Percentiles rank a stretch among this genome's conserved stretches.
phyloP scores from a whole-genome alignment of 2,888 invertebrate species.

The Ochropleura leucogaster region DNA sequence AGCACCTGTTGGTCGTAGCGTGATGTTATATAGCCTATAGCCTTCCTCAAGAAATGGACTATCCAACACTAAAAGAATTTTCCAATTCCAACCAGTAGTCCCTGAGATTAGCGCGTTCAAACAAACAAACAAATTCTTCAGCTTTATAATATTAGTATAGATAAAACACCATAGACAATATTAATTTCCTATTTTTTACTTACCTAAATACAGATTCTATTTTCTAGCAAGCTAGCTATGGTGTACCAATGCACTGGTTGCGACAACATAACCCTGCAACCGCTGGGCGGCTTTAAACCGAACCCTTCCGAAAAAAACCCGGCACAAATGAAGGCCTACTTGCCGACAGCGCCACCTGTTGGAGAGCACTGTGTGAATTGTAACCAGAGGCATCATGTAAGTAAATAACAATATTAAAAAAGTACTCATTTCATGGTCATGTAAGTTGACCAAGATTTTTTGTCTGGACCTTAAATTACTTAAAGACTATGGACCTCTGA shows the following conservation, averaged over 20 bases:
- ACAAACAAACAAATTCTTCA: too few species aligned
- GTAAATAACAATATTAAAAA: slow-evolving; percentile 55
- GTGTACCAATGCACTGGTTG: slow-evolving; percentile 98
- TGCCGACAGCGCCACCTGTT: slow-evolving; percentile 93
- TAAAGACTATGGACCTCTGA: too few species aligned
- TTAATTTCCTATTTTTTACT: neutral
- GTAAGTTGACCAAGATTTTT: too few species aligned
- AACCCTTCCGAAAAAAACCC: slow-evolving; percentile 91
- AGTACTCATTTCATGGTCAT: too few species aligned
- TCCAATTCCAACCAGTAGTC: too few species aligned
- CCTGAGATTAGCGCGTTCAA: too few species aligned
- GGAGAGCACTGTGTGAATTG: slow-evolving; percentile 94
- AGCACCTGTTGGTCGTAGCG: too few species aligned
- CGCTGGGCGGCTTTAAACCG: slow-evolving; percentile 92
- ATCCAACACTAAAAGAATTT: too few species aligned
- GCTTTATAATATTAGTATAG: too few species aligned
- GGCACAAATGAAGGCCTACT: slow-evolving; percentile 90
- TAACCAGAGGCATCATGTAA: slow-evolving; percentile 93
- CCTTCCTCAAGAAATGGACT: too few species aligned
- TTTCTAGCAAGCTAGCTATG: slow-evolving; percentile 94
- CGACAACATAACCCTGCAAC: slow-evolving; percentile 94
- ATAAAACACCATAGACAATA: neutral
- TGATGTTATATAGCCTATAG: too few species aligned
- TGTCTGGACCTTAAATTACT: too few species aligned
- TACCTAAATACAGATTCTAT: neutral